Evolutionary conservation across 53 echinoderm and acorn worm genomes (phyloP), one percentile per base, ranked within the genome.

Genomic region (Echinarachnius parma): DNA sequence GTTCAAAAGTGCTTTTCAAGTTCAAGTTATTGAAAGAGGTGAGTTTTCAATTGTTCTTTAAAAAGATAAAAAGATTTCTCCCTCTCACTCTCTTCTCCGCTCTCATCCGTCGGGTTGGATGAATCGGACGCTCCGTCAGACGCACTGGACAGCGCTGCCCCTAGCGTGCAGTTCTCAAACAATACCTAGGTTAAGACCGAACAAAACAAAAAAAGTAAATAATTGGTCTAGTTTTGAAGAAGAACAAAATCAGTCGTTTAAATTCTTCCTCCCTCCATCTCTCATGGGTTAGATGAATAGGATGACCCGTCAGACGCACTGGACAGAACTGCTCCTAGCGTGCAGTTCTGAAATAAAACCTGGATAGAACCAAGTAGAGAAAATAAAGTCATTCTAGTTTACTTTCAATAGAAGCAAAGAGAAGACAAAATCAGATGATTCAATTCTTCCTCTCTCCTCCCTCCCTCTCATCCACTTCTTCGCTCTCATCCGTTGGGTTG

Each of bases 401-500:
- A n/a, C n/a, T n/a, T n/a, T n/a, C n/a, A n/a, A n/a, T n/a, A n/a
- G n/a, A n/a, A n/a, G n/a, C n/a, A n/a, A n/a, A n/a, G n/a, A n/a
- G n/a, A n/a, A n/a, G n/a, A n/a, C n/a, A n/a, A n/a, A n/a, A n/a
- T n/a, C n/a, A n/a, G n/a, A n/a, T n/a, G n/a, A n/a, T n/a, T n/a
- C n/a, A n/a, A n/a, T n/a, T n/a, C n/a, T n/a, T 90, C 25, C 86
- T 87, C 0, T 72, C 84, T 20, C 83, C 90, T 16, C 81, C 86
- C 8, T 85, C 95, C 21, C 86, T 83, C 72, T 91, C 91, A 19
- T 79, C 78, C 60, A 86, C 91, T 53, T 86, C 85, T 11, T 90
- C 95, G 64, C 95, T 94, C 77, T 93, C 94, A 47, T 90, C 90
- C 4, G 90, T 94, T 11, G 90, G 95, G 59, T 94, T 90, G 1